A percentile compares a stretch with the other conserved stretches of the same genome.
phyloP scores from a whole-genome alignment of 2,113 vertebrate genomes.

The Paradoxurus hermaphroditus region DNA sequence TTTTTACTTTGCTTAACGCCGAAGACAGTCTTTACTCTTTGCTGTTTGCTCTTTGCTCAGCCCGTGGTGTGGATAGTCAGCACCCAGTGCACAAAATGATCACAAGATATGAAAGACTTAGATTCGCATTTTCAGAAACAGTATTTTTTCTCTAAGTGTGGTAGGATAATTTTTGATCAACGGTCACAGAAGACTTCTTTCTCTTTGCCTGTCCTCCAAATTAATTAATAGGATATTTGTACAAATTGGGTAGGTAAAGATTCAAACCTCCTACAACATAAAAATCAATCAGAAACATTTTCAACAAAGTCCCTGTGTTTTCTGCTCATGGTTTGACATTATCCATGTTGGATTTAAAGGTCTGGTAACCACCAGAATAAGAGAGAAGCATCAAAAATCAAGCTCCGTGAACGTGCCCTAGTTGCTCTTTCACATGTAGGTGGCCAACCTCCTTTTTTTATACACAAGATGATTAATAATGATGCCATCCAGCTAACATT shows the following conservation, averaged over 20 bases:
- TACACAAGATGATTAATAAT: background rate
- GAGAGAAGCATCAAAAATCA: background rate
- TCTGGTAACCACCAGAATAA: background rate
- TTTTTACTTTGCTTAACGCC: background rate
- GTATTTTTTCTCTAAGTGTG: background rate
- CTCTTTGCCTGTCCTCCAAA: background rate
- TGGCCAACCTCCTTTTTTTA: background rate
- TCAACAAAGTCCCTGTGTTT: background rate
- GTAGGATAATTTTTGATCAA: background rate
- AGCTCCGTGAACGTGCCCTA: background rate
- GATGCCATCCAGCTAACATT: background rate
- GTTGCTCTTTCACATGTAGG: background rate
- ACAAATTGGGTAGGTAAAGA: background rate
- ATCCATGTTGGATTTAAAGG: background rate
- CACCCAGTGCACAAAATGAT: background rate
- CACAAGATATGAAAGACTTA: background rate
- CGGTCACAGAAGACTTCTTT: background rate
- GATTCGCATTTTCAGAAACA: background rate
- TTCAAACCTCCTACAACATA: background rate
- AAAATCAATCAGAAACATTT: background rate
- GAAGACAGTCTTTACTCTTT: background rate
- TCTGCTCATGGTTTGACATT: background rate
- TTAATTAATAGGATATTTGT: background rate
- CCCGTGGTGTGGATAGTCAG: background rate
- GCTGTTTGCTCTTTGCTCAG: background rate